Percentiles rank a stretch among this genome's conserved stretches.
phyloP scores from a whole-genome alignment of 2,888 invertebrate genomes.

The Hydrotaea cyrtoneurina region DNA sequence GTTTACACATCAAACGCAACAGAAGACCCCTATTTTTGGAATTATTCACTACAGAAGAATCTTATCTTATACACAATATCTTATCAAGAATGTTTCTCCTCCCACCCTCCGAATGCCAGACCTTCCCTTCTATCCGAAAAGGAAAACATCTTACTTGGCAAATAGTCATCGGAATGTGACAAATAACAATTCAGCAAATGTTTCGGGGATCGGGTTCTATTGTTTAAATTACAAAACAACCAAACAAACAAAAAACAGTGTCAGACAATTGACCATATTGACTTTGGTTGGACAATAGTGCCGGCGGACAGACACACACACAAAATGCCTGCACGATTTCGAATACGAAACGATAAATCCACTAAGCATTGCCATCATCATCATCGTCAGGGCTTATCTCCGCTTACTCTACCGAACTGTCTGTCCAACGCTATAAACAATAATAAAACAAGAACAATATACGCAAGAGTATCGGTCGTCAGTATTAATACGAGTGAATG shows the following conservation, averaged over 20 bases:
- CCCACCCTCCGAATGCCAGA: not conserved
- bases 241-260: not conserved
- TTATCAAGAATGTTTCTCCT: constrained; percentile 10
- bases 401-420: not conserved
- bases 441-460: not conserved
- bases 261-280: constrained; percentile 34
- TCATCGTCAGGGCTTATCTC: not conserved
- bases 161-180: constrained; percentile 11
- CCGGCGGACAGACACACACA: not conserved
- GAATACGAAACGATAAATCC: too few species aligned
- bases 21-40: not conserved
- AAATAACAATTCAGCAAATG: constrained; percentile 45
- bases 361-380: not conserved
- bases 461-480: not conserved
- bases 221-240: constrained; percentile 8
- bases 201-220: not conserved
- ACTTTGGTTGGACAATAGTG: not conserved
- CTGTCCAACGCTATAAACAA: not conserved
- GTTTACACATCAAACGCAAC: too few species aligned
- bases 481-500: not conserved
- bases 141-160: constrained; percentile 30
- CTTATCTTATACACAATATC: constrained; percentile 44
- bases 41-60: constrained; percentile 24
- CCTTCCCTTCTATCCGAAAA: too few species aligned
- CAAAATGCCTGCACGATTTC: constrained; percentile 36